Evolutionary conservation across 2,113 vertebrate species (phyloP).

Genomic region (Spea multiplicata): DNA sequence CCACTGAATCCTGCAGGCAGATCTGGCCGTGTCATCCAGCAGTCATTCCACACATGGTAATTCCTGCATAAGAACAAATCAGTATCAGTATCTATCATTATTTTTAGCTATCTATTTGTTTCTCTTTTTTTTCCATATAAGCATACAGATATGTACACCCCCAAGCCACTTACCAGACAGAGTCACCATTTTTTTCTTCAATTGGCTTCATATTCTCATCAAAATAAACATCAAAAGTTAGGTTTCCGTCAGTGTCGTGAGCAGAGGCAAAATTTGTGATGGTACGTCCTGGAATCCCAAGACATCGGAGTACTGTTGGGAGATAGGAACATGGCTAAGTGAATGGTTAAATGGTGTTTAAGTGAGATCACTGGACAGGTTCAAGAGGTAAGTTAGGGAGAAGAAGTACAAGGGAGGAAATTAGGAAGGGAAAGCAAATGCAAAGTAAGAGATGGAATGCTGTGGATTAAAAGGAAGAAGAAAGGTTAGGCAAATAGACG

Average conservation of each 20-base stretch:
- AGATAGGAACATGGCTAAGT: not conserved
- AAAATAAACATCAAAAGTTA: constrained; percentile 86
- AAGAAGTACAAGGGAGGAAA: no score
- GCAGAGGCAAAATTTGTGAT: constrained; percentile 88
- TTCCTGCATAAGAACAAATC: constrained; percentile 71
- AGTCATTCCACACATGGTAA: constrained; percentile 93
- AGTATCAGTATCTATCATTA: not conserved
- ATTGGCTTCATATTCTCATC: constrained; percentile 82
- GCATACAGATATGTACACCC: no score
- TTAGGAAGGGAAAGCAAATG: not conserved
- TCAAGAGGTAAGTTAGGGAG: not conserved
- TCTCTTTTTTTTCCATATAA: no score
- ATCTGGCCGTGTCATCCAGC: constrained; percentile 88
- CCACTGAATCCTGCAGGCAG: constrained; percentile 77
- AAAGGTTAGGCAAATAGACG: no score
- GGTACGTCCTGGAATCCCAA: constrained; percentile 78
- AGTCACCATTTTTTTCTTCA: constrained; percentile 75
- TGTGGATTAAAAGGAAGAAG: no score
- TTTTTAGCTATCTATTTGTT: not conserved
- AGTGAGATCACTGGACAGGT: not conserved
- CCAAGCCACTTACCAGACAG: constrained; percentile 74
- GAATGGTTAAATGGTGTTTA: not conserved
- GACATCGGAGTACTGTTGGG: constrained; percentile 76
- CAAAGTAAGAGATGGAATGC: no score
- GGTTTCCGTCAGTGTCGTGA: constrained; percentile 85